Conservation (phyloP, 2,888 invertebrate species). For the Melipona bicolor region DNA sequence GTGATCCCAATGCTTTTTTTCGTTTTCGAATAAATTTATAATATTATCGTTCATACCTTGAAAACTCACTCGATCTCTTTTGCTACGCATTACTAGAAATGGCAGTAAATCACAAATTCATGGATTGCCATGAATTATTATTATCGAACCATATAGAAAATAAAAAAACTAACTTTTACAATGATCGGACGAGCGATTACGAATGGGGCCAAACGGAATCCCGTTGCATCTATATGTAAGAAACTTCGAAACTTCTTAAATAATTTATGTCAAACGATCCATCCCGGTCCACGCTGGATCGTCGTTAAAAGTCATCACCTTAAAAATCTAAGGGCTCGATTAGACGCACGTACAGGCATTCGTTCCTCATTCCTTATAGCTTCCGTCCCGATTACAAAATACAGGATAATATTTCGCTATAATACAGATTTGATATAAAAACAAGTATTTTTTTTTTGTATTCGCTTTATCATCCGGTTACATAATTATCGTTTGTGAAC, state of each 20-base stretch:
- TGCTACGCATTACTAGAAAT: conserved; percentile 54
- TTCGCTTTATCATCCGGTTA: conserved; percentile 78
- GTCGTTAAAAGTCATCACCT: conserved; percentile 64
- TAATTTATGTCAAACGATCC: conserved; percentile 64
- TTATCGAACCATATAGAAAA: conserved; percentile 24
- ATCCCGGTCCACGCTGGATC: conserved; percentile 60
- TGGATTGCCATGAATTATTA: conserved; percentile 40
- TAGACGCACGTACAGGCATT: conserved; percentile 71
- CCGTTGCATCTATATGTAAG: conserved; percentile 67
- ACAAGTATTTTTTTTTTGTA: conserved; percentile 82
- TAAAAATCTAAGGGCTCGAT: conserved; percentile 69
- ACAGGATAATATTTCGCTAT: conserved; percentile 83
- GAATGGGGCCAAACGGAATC: conserved; percentile 66
- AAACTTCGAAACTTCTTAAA: conserved; percentile 67
- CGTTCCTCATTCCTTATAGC: conserved; percentile 70
- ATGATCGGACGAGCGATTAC: conserved; percentile 59
- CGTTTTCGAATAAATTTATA: not conserved
- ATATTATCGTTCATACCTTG: not conserved
- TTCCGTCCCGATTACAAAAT: conserved; percentile 81
- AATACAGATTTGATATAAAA: conserved; percentile 84
- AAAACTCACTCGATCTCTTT: conserved; percentile 17
- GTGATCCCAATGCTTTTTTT: not conserved
- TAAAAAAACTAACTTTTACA: conserved; percentile 44
- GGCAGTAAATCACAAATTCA: conserved; percentile 62
- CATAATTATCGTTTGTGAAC: conserved; percentile 31